Base-by-base conservation (phyloP, 2,888 invertebrate genomes). In the Melinaea marsaeus region DNA sequence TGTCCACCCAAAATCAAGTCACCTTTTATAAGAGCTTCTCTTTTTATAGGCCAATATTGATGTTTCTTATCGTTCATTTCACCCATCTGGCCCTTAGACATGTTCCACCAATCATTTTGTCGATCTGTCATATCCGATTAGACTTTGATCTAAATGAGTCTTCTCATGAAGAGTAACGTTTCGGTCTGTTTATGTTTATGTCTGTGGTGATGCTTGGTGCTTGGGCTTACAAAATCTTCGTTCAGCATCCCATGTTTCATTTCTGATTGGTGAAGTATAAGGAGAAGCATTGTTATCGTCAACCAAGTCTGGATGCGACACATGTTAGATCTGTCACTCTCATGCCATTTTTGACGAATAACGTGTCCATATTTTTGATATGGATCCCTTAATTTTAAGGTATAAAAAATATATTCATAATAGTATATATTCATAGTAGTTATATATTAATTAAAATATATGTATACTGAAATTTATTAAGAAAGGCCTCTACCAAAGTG, bases 1-100 rank as follows among this genome's bases (percentile, higher is more conserved):
- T 98, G 56, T 98, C 97, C 98, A 4, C 98, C 98, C 1, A 98
- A 91, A 7, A 97, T 93, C 55, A 98, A 91, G 77, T 98, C 95
- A 0, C 98, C 98, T 79, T 97, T 96, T 56, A 98, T 94, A 5
- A 95, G 94, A 0, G 97, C 96, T 74, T 97, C 96, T 76, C 95
- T 93, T 76, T 97, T 97, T 3, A 96, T 94, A 0, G 97, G 97
- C 97, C 96, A 96, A 68, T 88, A 88, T 5, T 72, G 78, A 65
- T 84, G 77, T 62, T 88, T 88, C 69, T 88, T 86, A 60, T 87
- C 86, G 55, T 85, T 87, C 62, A 86, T 65, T 37, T 89, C 88
- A 2, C 84, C 60, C 2, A 69, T 48, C 67, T 87, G 86, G 61
- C 88, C 87, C 61, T 79, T 86, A 0, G 88, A 79, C 84, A 86